Percentiles rank a stretch among this genome's conserved stretches.
Evolutionary conservation across 2,113 vertebrate species (phyloP).

Genomic region (Cromileptes altivelis): DNA sequence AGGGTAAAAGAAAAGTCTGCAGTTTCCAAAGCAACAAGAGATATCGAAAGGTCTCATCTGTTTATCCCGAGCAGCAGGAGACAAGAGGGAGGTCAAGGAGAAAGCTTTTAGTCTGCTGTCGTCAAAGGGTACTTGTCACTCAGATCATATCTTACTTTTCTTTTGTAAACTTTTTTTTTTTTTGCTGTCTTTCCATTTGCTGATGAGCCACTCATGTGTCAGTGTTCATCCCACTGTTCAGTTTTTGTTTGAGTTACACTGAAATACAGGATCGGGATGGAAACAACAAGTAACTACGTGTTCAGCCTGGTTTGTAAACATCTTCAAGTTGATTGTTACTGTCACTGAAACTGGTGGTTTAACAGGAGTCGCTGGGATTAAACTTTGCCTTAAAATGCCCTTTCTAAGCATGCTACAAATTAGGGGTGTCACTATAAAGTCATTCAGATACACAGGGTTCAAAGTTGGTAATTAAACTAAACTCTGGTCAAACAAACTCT

Average conservation of each 20-base stretch:
- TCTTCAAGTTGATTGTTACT: constrained; percentile 2
- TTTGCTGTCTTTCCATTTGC: constrained; percentile 53
- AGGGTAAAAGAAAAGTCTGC: constrained; percentile 1
- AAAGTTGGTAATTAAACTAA: neutral
- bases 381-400: neutral
- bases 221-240: constrained; percentile 54
- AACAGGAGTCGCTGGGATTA: neutral
- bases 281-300: neutral
- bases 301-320: constrained; percentile 10
- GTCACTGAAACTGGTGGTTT: constrained; percentile 4
- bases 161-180: constrained; percentile 33
- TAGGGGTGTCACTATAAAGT: neutral
- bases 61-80: constrained; percentile 24
- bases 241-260: constrained; percentile 37
- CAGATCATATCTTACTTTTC: constrained; percentile 49
- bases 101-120: constrained; percentile 34
- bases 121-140: constrained; percentile 12
- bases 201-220: constrained; percentile 54
- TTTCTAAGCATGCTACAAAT: neutral
- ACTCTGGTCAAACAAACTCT: too few relatives aligned
- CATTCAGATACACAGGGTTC: neutral
- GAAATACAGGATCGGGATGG: constrained; percentile 23
- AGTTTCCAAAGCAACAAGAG: constrained; percentile 31
- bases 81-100: constrained; percentile 9
- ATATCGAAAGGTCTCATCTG: constrained; percentile 11